Evolutionary conservation across 2,797 vertebrate species (phyloP).

Genomic region (Lindbergichthys nudifrons): DNA sequence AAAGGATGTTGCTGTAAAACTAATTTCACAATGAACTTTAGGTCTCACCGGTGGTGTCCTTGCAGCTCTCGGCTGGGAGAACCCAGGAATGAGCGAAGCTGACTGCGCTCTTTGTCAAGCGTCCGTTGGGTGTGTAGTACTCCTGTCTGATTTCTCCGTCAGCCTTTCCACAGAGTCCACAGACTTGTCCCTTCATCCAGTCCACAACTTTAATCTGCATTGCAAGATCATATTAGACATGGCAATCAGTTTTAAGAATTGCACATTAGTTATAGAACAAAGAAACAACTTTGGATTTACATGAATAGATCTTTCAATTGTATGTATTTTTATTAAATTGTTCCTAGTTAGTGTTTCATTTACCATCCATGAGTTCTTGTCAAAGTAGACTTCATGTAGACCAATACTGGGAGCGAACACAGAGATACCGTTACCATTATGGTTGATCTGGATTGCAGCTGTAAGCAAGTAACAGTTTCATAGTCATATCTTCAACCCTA

Average conservation of each 20-base stretch:
- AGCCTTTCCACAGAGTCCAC: conserved; percentile 87
- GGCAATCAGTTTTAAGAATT: too few relatives aligned
- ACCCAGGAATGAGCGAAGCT: conserved; percentile 88
- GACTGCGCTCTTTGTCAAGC: conserved; percentile 74
- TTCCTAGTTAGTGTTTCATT: not conserved
- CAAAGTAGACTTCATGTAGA: conserved; percentile 83
- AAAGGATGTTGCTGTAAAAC: too few relatives aligned
- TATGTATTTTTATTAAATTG: too few relatives aligned
- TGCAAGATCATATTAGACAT: too few relatives aligned
- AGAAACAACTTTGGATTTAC: not conserved
- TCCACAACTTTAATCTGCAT: conserved; percentile 82
- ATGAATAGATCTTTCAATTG: not conserved
- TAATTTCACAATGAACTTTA: not conserved
- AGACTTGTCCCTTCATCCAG: conserved; percentile 88
- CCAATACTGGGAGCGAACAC: conserved; percentile 78
- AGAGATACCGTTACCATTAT: conserved; percentile 73
- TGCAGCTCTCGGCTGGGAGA: conserved; percentile 81
- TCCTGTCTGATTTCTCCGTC: conserved; percentile 85
- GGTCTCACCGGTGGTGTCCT: conserved; percentile 72
- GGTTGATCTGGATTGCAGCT: conserved; percentile 75
- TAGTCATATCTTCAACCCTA: not conserved
- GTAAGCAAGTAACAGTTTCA: conserved; percentile 11
- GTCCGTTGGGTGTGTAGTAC: conserved; percentile 81
- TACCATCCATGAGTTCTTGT: conserved; percentile 75
- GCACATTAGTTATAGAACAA: not conserved